Evolutionary conservation across 2,113 vertebrate species (phyloP).

Genomic region (Phainopepla nitens): DNA sequence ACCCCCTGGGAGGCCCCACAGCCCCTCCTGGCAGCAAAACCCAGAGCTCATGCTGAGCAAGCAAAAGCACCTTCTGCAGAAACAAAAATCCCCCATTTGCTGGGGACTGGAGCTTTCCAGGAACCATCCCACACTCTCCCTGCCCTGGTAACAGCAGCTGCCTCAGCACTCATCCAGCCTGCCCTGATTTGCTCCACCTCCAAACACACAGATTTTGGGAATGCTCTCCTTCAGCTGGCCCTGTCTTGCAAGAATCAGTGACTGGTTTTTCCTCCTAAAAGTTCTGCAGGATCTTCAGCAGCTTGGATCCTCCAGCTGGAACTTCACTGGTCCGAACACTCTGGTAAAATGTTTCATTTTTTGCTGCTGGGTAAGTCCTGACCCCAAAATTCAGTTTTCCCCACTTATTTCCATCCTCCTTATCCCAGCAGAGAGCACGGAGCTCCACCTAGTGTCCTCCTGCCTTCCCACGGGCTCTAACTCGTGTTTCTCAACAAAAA

Average conservation of each 20-base stretch:
- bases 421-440: background rate
- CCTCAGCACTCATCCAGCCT: accelerated
- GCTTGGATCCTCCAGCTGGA: background rate
- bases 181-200: background rate
- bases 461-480: accelerated
- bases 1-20: background rate
- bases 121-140: background rate
- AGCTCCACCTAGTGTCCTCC: constrained; percentile 29
- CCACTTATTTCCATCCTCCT: accelerated
- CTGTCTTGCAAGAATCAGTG: too few relatives aligned
- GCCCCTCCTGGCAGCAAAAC: background rate
- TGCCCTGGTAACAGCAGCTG: background rate
- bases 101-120: background rate
- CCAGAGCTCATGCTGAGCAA: background rate
- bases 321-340: background rate
- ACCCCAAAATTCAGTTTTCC: background rate
- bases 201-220: background rate
- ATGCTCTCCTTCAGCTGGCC: background rate
- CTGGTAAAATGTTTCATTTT: background rate
- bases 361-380: background rate
- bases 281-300: background rate
- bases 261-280: background rate
- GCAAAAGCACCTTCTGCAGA: background rate
- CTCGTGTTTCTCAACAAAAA: background rate
- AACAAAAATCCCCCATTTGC: background rate